These are phyloP conservation scores for Acanthornis magna DNA, from an alignment of 2,797 vertebrate species.

Conservation along the genomic window DNA sequence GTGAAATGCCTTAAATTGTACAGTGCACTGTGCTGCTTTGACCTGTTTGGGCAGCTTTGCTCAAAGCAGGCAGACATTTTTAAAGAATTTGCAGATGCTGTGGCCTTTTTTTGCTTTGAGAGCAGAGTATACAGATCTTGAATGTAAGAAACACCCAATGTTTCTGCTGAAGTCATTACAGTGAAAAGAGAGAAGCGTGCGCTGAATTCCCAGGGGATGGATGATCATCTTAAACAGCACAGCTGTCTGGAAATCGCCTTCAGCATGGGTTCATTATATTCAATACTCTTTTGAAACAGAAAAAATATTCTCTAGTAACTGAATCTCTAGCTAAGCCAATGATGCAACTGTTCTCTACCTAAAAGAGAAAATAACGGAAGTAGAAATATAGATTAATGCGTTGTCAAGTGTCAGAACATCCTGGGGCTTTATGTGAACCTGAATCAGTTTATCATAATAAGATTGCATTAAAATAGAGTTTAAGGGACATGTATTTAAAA, in stretches of 20 bases:
- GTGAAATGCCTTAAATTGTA: background rate
- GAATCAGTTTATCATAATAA: background rate
- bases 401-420: background rate
- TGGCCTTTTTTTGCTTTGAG: background rate
- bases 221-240: background rate
- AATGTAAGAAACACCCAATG: background rate
- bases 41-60: background rate
- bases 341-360: background rate
- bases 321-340: background rate
- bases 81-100: background rate
- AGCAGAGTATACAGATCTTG: background rate
- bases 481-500: background rate
- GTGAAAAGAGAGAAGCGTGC: background rate
- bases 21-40: background rate
- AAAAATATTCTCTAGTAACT: background rate
- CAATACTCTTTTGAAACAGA: background rate
- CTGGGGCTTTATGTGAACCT: background rate
- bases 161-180: background rate
- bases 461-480: background rate
- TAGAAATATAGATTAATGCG: background rate
- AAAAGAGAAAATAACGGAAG: background rate
- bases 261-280: background rate
- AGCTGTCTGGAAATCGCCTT: background rate
- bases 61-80: background rate
- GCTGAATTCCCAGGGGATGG: background rate